Conservation (phyloP, 1,140 invertebrate species). For the Achroia grisella region DNA sequence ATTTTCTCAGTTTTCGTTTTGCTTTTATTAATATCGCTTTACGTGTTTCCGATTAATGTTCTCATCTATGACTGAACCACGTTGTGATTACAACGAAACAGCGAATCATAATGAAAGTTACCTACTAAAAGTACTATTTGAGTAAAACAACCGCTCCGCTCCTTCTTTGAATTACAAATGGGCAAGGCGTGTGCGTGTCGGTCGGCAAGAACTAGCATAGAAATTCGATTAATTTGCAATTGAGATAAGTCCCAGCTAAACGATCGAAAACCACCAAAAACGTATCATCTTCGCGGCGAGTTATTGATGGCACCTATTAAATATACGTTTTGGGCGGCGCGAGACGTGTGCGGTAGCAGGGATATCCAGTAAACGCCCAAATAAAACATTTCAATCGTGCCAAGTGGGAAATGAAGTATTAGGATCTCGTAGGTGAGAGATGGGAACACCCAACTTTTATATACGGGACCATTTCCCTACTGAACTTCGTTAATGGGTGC, state of each 20-base stretch:
- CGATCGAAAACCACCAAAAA: slow-evolving; percentile 49
- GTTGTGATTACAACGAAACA: background rate
- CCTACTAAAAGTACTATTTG: slow-evolving; percentile 13
- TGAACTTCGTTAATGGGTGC: slow-evolving; percentile 4
- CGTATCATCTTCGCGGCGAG: slow-evolving; percentile 59
- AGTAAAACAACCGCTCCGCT: slow-evolving; percentile 39
- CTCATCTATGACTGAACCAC: slow-evolving; percentile 64
- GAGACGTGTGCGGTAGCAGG: slow-evolving; percentile 29
- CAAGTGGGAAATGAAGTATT: slow-evolving; percentile 56
- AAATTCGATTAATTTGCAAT: slow-evolving; percentile 70
- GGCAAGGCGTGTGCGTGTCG: slow-evolving; percentile 19
- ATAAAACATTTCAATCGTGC: slow-evolving; percentile 67
- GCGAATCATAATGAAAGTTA: slow-evolving; percentile 11
- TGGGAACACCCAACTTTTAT: slow-evolving; percentile 32
- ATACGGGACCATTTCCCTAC: slow-evolving; percentile 21
- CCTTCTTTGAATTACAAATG: slow-evolving; percentile 52
- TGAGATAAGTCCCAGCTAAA: slow-evolving; percentile 63
- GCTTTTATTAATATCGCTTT: slow-evolving; percentile 64
- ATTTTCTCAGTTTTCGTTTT: slow-evolving; percentile 43
- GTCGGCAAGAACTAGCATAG: slow-evolving; percentile 33
- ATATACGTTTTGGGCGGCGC: slow-evolving; percentile 61
- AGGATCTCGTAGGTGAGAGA: slow-evolving; percentile 34
- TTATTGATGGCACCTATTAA: slow-evolving; percentile 74
- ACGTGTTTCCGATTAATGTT: slow-evolving; percentile 37
- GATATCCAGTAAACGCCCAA: slow-evolving; percentile 45